phyloP scores from a whole-genome alignment of 1,140 invertebrate species.

The Achatina immaculata region DNA sequence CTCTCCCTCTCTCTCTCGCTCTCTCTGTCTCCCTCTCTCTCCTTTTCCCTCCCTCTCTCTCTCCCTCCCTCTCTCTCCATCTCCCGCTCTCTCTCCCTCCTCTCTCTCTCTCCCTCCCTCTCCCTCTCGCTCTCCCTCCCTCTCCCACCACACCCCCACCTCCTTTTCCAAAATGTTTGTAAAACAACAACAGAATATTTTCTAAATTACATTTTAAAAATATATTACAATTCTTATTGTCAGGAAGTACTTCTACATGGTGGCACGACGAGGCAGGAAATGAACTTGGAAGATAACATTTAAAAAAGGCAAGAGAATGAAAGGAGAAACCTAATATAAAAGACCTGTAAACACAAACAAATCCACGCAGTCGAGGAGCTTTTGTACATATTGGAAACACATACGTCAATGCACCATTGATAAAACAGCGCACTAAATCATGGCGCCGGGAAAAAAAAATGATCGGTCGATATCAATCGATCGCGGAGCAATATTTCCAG shows the following conservation, averaged over 20 bases:
- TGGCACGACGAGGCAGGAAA: too few relatives aligned
- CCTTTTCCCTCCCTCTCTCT: constrained; percentile 4
- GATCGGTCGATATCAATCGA: background rate
- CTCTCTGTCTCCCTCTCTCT: constrained; percentile 9
- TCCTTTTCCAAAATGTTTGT: too few relatives aligned
- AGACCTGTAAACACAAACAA: background rate
- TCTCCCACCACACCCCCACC: too few relatives aligned
- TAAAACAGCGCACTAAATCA: background rate
- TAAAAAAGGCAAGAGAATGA: too few relatives aligned
- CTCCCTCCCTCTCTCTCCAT: background rate
- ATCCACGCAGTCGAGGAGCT: background rate
- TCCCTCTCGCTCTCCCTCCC: too few relatives aligned
- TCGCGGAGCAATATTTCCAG: background rate
- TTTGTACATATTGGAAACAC: constrained; percentile 1
- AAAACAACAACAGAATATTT: too few relatives aligned
- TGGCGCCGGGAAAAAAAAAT: background rate
- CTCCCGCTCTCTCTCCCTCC: constrained; percentile 21
- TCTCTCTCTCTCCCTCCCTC: background rate
- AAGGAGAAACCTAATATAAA: background rate
- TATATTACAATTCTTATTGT: too few relatives aligned
- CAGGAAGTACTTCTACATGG: too few relatives aligned
- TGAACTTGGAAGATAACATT: too few relatives aligned
- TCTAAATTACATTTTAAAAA: too few relatives aligned
- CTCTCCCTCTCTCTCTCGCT: too few relatives aligned
- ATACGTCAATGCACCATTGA: background rate